Conservation (phyloP, 2,113 vertebrate genomes). For the Micronycteris hirsuta region DNA sequence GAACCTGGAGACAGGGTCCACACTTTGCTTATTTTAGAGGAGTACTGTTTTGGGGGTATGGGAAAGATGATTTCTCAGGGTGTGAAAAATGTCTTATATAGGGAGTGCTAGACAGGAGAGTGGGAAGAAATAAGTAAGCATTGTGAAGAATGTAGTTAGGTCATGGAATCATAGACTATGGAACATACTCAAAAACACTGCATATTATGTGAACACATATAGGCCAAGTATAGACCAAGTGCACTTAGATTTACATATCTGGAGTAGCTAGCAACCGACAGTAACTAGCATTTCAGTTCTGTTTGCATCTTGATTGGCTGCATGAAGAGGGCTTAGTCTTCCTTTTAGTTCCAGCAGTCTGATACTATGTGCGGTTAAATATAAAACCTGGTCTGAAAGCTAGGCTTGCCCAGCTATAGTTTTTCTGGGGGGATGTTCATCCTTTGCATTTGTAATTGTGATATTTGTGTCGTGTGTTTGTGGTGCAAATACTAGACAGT, state of each 20-base stretch:
- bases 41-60: neutral
- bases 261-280: neutral
- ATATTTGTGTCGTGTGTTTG: neutral
- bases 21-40: neutral
- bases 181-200: neutral
- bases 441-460: neutral
- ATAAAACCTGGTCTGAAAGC: neutral
- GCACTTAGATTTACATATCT: neutral
- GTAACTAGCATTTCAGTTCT: neutral
- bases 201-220: neutral
- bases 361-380: neutral
- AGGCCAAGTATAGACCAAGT: neutral
- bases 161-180: neutral
- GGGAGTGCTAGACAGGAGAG: neutral
- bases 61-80: neutral
- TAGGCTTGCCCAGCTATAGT: constrained; percentile 15
- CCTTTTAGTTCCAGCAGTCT: neutral
- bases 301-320: neutral
- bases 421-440: neutral
- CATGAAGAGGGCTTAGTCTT: neutral
- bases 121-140: neutral
- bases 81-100: neutral
- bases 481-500: neutral
- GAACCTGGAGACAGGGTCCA: neutral
- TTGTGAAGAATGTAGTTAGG: neutral